A percentile compares a stretch with the other conserved stretches of the same genome.
phyloP scores from a whole-genome alignment of 2,113 vertebrate genomes.

The Oncorhynchus mykiss region DNA sequence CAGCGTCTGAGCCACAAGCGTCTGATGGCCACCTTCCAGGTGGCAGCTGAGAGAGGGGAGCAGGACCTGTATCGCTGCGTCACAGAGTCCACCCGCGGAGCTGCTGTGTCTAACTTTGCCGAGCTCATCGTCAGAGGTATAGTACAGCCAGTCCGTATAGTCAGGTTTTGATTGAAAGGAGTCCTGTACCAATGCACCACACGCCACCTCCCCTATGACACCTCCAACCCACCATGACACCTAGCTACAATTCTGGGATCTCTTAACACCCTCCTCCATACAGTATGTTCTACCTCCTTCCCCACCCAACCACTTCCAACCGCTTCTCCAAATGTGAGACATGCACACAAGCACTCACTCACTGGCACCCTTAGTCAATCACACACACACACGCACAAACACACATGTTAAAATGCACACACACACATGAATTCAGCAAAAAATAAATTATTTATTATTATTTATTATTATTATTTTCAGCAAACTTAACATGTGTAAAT shows the following conservation, averaged over 20 bases:
- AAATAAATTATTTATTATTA: no score
- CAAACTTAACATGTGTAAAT: no score
- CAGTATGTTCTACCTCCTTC: no score
- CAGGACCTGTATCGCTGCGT: slow-evolving; percentile 93
- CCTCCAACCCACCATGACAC: not conserved
- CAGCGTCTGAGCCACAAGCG: slow-evolving; percentile 86
- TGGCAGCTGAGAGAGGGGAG: slow-evolving; percentile 76
- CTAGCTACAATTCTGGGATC: no score
- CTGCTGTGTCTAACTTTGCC: slow-evolving; percentile 91
- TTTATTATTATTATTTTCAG: no score
- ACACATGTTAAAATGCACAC: no score
- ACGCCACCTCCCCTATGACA: not conserved
- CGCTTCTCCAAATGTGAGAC: not conserved
- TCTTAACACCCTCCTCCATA: no score
- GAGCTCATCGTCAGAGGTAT: slow-evolving; percentile 95
- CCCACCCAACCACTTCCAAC: not conserved
- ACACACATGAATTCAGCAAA: no score
- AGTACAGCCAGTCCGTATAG: not conserved
- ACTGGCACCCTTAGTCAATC: no score
- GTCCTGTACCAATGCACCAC: not conserved
- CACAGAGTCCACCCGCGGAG: slow-evolving; percentile 82
- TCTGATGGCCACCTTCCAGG: slow-evolving; percentile 87
- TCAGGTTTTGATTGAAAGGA: not conserved
- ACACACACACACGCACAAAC: not conserved
- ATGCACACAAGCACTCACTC: not conserved